A percentile compares a stretch with the other conserved stretches of the same genome.
phyloP scores from a whole-genome alignment of 1,140 invertebrate genomes.

The Aphaenogaster rudis region DNA sequence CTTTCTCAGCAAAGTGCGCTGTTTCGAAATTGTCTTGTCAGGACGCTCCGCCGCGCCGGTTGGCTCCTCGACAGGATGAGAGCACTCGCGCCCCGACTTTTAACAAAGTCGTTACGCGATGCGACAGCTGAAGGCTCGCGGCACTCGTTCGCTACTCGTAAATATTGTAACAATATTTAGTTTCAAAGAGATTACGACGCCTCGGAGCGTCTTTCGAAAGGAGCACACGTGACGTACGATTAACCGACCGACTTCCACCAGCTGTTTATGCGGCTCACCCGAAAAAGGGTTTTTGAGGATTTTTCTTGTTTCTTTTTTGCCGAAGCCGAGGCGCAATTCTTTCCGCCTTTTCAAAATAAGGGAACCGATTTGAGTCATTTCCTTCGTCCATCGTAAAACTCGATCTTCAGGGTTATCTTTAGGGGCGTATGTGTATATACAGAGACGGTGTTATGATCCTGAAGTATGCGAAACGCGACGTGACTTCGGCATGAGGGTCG shows the following conservation, averaged over 20 bases:
- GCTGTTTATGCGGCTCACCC: background rate
- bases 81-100: slow-evolving; percentile 58
- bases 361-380: background rate
- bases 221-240: slow-evolving; percentile 7
- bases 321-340: background rate
- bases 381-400: slow-evolving; percentile 18
- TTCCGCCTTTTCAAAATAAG: background rate
- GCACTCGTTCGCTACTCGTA: slow-evolving; percentile 67
- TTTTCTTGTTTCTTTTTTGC: background rate
- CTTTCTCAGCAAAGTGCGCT: slow-evolving; percentile 26
- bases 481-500: slow-evolving; percentile 28
- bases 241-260: background rate
- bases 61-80: slow-evolving; percentile 30
- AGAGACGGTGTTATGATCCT: background rate
- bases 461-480: background rate
- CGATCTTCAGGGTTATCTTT: background rate
- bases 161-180: slow-evolving; percentile 71
- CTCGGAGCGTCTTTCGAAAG: slow-evolving; percentile 37
- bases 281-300: slow-evolving; percentile 3
- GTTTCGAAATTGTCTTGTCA: slow-evolving; percentile 48
- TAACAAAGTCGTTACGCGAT: slow-evolving; percentile 37
- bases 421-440: background rate
- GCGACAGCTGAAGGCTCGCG: slow-evolving; percentile 50
- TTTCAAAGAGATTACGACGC: slow-evolving; percentile 35
- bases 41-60: slow-evolving; percentile 10